A percentile compares a stretch with the other conserved stretches of the same genome.
These are phyloP conservation scores for Arenaria interpres DNA, from an alignment of 2,113 vertebrate species.

Conservation along the genomic window DNA sequence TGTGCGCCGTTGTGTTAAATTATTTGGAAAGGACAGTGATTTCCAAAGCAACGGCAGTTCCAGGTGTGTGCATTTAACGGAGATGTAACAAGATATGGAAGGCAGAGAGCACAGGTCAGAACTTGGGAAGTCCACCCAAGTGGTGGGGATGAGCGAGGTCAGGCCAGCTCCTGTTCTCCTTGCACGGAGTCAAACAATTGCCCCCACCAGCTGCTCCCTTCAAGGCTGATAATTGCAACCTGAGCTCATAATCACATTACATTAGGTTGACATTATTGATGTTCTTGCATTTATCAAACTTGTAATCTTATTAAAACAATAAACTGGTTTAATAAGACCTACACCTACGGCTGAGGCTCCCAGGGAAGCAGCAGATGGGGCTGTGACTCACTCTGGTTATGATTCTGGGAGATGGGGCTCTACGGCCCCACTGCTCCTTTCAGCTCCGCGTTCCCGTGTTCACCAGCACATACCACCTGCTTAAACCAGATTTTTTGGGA, in stretches of 20 bases:
- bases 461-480: not conserved
- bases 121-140: not conserved
- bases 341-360: not conserved
- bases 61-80: not conserved
- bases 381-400: not conserved
- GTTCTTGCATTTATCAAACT: not conserved
- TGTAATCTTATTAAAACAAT: not conserved
- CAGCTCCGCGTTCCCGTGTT: not conserved
- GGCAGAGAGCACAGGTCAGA: not conserved
- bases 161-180: not conserved
- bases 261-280: rapidly evolving
- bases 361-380: not conserved
- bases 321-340: not conserved
- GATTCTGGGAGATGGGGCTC: not conserved
- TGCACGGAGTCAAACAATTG: no score
- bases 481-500: not conserved
- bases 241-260: not conserved
- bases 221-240: not conserved
- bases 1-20: not conserved
- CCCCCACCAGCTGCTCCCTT: not conserved
- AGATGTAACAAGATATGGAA: not conserved
- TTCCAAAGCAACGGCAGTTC: not conserved
- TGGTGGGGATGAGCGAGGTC: not conserved
- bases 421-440: not conserved
- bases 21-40: not conserved